These are phyloP conservation scores for Spheniscus mendiculus DNA, from an alignment of 2,113 vertebrate species.

Conservation along the genomic window DNA sequence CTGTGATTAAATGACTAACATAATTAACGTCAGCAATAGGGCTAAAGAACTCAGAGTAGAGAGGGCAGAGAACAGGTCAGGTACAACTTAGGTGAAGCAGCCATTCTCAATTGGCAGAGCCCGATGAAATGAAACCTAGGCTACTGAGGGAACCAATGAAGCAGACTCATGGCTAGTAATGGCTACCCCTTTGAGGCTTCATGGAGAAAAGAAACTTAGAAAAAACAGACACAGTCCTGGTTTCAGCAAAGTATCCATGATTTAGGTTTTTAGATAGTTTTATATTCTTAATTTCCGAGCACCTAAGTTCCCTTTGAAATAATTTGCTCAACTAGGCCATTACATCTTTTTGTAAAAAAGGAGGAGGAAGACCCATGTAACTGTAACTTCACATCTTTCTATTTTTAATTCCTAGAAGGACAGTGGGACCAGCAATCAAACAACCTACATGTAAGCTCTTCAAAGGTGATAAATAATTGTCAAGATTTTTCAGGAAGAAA, in stretches of 20 bases:
- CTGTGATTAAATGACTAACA: conserved; percentile 9
- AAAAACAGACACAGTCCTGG: neutral
- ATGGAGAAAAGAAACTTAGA: neutral
- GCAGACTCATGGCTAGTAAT: neutral
- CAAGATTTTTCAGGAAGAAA: neutral
- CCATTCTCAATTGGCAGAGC: neutral
- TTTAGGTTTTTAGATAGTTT: neutral
- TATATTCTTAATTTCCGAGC: neutral
- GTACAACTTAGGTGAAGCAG: neutral
- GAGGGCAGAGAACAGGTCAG: neutral
- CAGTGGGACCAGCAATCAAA: neutral
- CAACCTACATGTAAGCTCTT: neutral
- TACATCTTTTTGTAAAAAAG: neutral
- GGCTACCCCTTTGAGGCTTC: neutral
- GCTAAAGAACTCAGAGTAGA: neutral
- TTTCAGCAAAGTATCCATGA: neutral
- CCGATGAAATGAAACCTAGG: neutral
- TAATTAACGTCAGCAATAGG: neutral
- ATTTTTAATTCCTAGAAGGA: neutral
- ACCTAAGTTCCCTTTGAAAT: neutral
- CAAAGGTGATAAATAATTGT: neutral
- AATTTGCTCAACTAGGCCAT: neutral
- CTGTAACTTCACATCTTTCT: neutral
- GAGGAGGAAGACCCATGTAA: neutral
- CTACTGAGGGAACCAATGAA: neutral